Evolutionary conservation across 2,888 invertebrate genomes (phyloP), one percentile per base, ranked within the genome.

Genomic region (Tupiocoris notatus): DNA sequence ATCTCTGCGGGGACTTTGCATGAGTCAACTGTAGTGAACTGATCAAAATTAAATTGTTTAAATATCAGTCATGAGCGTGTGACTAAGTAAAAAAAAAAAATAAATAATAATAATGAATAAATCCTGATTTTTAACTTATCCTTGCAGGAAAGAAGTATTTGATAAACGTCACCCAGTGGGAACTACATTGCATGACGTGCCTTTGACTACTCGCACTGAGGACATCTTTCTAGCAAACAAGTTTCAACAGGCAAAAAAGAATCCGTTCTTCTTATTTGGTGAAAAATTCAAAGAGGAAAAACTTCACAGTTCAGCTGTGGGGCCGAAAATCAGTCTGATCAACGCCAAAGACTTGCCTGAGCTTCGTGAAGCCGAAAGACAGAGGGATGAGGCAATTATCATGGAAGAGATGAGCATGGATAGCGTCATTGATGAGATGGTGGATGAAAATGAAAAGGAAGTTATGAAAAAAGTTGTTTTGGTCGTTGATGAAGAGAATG

Each of bases 131-230:
- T n/a, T n/a, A n/a, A n/a, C n/a, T n/a, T n/a, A n/a, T 12, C 12
- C 39, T 39, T 39, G 39, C 22, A 62, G 56, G 17, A 75, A 24
- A 23, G 70, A 75, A 57, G 58, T 21, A n/a, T 63, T 67, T 6
- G 74, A 56, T 18, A 63, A 23, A 6, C 58, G 61, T 3, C 17
- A 58, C 23, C 61, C 62, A 1, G 39, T 76, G 7, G 64, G 66
- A 2, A 76, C 76, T 0, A 71, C 71, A 6, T 66, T 78, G 9
- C 78, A 78, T 20, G 78, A 78, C 22, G 68, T 75, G 3, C 78
- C 78, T 1, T 20, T 78, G 57, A 75, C 25, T 12, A 56, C 56
- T 25, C 39, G 78, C 23, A 39, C 61, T 16, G 75, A 67, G 21
- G 78, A 78, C 56, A 63, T 75, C 17, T 68, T 75, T 24, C 23